Base-by-base conservation (phyloP, 2,888 invertebrate species). In the Altica lythri region DNA sequence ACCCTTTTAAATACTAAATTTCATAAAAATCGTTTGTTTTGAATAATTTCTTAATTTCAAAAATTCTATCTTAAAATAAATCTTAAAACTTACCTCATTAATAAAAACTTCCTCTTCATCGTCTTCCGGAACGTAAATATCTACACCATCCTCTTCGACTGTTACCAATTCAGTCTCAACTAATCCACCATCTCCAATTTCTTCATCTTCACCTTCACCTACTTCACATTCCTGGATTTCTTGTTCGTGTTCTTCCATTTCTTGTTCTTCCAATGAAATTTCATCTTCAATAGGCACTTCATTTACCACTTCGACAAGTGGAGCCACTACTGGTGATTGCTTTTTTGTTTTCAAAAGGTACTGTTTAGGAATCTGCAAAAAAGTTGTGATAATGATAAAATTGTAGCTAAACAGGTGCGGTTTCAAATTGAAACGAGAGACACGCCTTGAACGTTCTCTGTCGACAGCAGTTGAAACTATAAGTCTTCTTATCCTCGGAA, bases 281-380 rank as follows among this genome's bases (percentile, higher is more conserved):
- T 60, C 53, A 8, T 55, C 60, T 13, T 60, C 59, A 0, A 44
- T 49, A 16, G 63, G 56, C 29, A 55, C 27, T 40, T 47, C 55
- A 8, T 55, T 55, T 19, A 55, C 51, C 4, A 55, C 55, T 30
- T 55, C 51, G 5, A 55, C 55, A 2, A 55, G 35, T 1, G 55
- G 55, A 10, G 55, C 55, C n/a, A 55, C 55, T n/a, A 55, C 47
- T 0, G 55, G 55, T 6, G 47, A n/a, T 40, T 40, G 40, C 17
- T 53, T 62, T 54, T 70, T 70, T 4, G 68, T 65, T 56, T 71
- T 72, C 52, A 70, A 40, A n/a, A 70, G 51, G 34, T 66, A 71
- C 3, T 68, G 67, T 61, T 71, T 71, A 2, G 69, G 64, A 17
- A 67, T 53, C 69, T 68, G 44, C 19, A 62, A 60, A 22, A 13